Conservation (phyloP, 2,888 invertebrate species). For the Drosophila prolongata region DNA sequence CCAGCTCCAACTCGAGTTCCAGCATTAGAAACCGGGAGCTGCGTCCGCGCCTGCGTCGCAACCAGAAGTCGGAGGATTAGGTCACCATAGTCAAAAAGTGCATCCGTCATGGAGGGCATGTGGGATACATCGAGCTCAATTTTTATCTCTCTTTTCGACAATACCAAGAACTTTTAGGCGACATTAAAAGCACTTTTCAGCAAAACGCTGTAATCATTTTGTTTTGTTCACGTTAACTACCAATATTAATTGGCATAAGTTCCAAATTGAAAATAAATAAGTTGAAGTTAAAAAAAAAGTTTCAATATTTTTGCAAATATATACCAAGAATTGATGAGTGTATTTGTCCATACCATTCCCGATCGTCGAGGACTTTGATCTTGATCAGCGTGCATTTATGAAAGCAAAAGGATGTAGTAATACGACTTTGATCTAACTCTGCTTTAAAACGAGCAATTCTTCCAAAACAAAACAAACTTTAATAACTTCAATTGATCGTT, state of each 20-base stretch:
- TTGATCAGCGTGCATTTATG: no score
- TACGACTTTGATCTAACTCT: no score
- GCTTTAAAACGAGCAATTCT: no score
- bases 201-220: background rate
- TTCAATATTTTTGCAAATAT: no score
- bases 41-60: constrained; percentile 15
- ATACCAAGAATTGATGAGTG: no score
- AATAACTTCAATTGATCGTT: no score
- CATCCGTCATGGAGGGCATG: background rate
- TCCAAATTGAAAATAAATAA: background rate
- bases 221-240: background rate
- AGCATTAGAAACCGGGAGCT: background rate
- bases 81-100: background rate
- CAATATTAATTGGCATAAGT: background rate
- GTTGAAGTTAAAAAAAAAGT: no score
- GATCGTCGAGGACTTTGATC: no score
- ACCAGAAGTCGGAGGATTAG: background rate
- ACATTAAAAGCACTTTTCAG: background rate
- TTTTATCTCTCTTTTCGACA: no score
- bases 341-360: no score
- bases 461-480: no score
- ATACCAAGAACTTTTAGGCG: background rate
- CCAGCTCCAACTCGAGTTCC: background rate
- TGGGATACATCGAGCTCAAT: background rate
- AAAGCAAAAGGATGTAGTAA: no score